phyloP scores from a whole-genome alignment of 2,113 vertebrate genomes.

The Phrynosoma blainvillii region DNA sequence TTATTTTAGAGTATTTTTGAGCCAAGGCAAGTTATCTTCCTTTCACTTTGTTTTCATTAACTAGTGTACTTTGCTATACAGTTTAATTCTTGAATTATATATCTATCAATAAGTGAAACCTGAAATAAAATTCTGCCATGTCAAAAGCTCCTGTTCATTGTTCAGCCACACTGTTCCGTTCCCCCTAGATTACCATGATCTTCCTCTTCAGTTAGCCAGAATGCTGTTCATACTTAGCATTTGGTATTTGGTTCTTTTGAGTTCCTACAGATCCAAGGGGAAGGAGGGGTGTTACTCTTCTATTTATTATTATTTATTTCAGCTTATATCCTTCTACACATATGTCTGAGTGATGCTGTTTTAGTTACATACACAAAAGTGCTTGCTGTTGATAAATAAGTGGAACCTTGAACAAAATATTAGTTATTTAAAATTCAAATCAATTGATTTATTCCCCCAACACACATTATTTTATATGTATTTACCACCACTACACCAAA shows the following conservation, averaged over 20 bases:
- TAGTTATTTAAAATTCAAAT: neutral
- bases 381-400: neutral
- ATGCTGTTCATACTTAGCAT: neutral
- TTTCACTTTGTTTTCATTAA: neutral
- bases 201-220: neutral
- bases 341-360: neutral
- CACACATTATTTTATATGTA: neutral
- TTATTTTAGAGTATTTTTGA: no score
- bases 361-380: neutral
- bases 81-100: neutral
- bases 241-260: neutral
- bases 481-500: no score
- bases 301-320: no score
- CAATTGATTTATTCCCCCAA: neutral
- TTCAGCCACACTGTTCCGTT: neutral
- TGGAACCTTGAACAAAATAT: neutral
- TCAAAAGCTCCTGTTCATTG: neutral
- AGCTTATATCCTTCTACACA: neutral
- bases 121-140: neutral
- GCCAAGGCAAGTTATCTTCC: no score
- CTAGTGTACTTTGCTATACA: neutral
- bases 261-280: no score
- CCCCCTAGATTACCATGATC: neutral
- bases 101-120: neutral
- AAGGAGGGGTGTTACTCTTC: no score